phyloP scores from a whole-genome alignment of 1,140 invertebrate genomes.

The Paracyclopina nana region DNA sequence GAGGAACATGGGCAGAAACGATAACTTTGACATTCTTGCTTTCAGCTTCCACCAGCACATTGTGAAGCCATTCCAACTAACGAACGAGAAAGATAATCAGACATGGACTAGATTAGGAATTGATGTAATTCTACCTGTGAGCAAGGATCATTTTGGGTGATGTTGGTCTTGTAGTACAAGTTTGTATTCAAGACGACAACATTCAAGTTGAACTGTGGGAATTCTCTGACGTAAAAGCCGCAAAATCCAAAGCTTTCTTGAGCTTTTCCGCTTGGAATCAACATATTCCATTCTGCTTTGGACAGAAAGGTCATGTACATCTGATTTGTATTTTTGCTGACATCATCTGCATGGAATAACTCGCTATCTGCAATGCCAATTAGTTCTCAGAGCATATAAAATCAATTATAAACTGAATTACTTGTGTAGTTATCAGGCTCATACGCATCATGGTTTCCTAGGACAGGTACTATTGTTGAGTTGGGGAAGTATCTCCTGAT shows the following conservation, averaged over 20 bases:
- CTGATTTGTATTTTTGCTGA: not conserved
- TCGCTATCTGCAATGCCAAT: too few species aligned
- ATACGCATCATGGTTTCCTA: not conserved
- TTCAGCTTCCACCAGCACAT: not conserved
- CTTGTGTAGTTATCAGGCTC: not conserved
- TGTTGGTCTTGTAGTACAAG: not conserved
- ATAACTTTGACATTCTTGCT: too few species aligned
- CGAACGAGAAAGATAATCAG: too few species aligned
- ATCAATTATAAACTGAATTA: too few species aligned
- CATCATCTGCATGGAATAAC: not conserved
- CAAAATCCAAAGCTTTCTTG: not conserved
- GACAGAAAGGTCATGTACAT: not conserved
- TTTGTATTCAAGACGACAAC: not conserved
- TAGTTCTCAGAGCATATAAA: too few species aligned
- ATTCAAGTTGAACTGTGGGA: not conserved
- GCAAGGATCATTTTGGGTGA: constrained; percentile 1
- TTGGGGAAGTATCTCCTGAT: not conserved
- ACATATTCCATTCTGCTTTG: not conserved
- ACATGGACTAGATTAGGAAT: too few species aligned
- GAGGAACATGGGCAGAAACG: not conserved
- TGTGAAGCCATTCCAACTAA: not conserved
- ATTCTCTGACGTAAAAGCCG: too few species aligned
- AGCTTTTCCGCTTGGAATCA: not conserved
- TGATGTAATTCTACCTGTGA: too few species aligned
- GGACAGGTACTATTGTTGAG: not conserved